These are phyloP conservation scores for Porites lutea DNA, from an alignment of 64 coral and sea anemone species.

Conservation along the genomic window DNA sequence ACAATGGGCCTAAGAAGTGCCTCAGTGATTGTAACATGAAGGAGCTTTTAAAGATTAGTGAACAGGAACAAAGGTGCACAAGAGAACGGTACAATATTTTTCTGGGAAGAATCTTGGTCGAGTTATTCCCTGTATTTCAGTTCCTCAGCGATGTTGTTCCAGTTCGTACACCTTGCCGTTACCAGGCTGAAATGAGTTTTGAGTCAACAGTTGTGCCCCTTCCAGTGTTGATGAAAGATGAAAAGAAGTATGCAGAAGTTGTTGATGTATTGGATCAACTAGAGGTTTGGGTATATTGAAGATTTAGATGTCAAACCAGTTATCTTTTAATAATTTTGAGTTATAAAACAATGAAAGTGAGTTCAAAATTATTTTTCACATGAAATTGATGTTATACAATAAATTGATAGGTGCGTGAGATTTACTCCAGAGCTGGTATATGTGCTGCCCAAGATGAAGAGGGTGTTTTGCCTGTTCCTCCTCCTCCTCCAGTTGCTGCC, in stretches of 20 bases:
- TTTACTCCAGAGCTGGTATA: slow-evolving; percentile 44
- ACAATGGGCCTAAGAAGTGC: slow-evolving; percentile 29
- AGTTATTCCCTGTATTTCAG: slow-evolving; percentile 37
- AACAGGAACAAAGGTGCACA: slow-evolving; percentile 40
- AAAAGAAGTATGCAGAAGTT: slow-evolving; percentile 37
- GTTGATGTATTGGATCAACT: slow-evolving; percentile 50
- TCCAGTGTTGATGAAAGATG: slow-evolving; percentile 58
- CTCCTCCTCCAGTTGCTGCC: neutral
- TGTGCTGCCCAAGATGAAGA: slow-evolving; percentile 29
- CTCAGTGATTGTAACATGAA: slow-evolving; percentile 34
- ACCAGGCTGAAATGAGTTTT: slow-evolving; percentile 30
- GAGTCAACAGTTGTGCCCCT: slow-evolving; percentile 49
- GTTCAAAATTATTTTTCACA: too few relatives aligned
- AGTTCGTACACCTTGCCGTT: slow-evolving; percentile 18
- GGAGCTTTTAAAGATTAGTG: slow-evolving; percentile 20
- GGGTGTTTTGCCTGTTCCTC: neutral
- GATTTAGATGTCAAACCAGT: too few relatives aligned
- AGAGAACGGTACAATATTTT: slow-evolving; percentile 52
- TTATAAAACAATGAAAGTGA: too few relatives aligned
- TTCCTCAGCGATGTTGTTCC: slow-evolving; percentile 39
- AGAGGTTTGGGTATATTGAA: slow-evolving; percentile 54
- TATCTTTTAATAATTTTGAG: too few relatives aligned
- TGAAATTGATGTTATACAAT: too few relatives aligned
- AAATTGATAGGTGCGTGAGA: too few relatives aligned
- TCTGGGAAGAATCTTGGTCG: slow-evolving; percentile 18